Conservation (phyloP, 35 echinoderm and acorn worm species). For the Lytechinus variegatus region DNA sequence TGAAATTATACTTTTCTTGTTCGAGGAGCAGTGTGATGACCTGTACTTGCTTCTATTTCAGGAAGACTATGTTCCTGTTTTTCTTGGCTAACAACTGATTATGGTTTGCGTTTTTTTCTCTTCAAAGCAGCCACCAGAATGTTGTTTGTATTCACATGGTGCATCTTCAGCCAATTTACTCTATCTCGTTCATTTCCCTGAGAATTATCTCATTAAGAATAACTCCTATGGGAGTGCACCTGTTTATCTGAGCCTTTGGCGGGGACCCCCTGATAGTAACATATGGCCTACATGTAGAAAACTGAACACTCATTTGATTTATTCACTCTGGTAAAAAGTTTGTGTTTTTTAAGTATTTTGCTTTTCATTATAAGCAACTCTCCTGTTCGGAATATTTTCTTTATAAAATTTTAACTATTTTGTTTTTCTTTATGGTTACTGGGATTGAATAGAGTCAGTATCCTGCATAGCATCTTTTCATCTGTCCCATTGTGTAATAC, state of each 20-base stretch:
- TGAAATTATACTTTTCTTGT: not conserved
- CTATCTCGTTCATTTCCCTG: not conserved
- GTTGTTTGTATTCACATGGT: not conserved
- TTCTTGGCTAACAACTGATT: not conserved
- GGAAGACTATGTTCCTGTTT: not conserved
- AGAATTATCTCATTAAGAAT: slow-evolving; percentile 7
- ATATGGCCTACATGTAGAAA: not conserved
- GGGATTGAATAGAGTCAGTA: not conserved
- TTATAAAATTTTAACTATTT: not conserved
- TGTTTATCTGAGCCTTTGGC: not conserved
- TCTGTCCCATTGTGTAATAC: not conserved
- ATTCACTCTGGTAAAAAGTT: not conserved
- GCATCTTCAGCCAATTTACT: not conserved
- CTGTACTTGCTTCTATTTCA: not conserved
- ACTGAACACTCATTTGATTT: not conserved
- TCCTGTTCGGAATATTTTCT: not conserved
- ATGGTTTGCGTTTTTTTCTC: not conserved
- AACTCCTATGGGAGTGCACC: not conserved
- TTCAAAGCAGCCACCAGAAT: not conserved
- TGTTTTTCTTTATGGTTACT: not conserved
- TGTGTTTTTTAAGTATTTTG: not conserved
- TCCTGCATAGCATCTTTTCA: not conserved
- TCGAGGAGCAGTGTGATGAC: not conserved
- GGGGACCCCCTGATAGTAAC: not conserved
- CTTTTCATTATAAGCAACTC: not conserved